Evolutionary conservation across 2,888 invertebrate species (phyloP), one percentile per base, ranked within the genome.

Genomic region (Pyralis farinalis): DNA sequence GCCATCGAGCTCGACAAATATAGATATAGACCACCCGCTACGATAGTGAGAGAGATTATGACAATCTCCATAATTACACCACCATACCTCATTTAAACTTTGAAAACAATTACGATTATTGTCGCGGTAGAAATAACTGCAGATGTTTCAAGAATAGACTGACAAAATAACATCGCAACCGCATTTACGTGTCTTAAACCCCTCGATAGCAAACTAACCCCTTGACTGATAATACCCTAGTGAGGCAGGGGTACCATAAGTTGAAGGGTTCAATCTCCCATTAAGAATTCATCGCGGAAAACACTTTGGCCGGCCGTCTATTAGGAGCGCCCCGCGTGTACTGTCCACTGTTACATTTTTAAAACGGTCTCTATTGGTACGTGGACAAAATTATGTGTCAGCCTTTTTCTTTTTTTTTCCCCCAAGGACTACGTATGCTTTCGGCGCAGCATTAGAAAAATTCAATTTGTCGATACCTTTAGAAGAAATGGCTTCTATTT

Each of bases 281-380:
- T 87, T 77, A 83, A 70, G 59, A 67, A 87, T 87, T 83, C 81
- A 87, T 82, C 71, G 70, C 67, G 57, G 53, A 66, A 73, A 80
- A 78, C 80, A 78, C 79, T 81, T 75, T 70, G 74, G 59, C 63
- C 72, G 71, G 56, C 47, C 59, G 67, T 69, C 80, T 77, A 76
- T 78, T 77, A 77, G 64, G 63, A 55, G 46, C 51, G 49, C 51
- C 63, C 71, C 67, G 66, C 35, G 42, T 40, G 64, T 69, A 56
- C 53, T 44, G 55, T 51, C 53, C 50, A 44, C 46, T 49, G 55
- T 61, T 81, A 68, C 73, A 81, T 83, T 75, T 80, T 81, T 83
- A 77, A 82, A 74, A 58, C 47, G 57, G 56, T 55, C 51, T 50
- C 32, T 25, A 54, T 50, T 49, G 51, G 52, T 52, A 54, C 43